Base-by-base conservation (phyloP, 2,797 vertebrate genomes). In the Scomberomorus guttatus region DNA sequence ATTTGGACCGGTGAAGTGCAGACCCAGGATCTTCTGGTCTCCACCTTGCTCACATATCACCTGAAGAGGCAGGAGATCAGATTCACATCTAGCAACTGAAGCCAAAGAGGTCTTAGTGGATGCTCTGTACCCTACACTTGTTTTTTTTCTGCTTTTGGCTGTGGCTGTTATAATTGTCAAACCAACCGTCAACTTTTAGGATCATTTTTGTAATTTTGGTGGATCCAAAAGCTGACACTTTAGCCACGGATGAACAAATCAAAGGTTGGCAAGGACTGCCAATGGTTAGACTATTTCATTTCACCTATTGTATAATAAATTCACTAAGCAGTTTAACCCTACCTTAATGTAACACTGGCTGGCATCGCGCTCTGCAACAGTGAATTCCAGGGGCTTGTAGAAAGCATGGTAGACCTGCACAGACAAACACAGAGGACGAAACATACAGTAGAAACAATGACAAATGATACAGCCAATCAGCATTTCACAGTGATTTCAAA, bases 281-380 rank as follows among this genome's bases (percentile, higher is more conserved):
- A 10, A 63, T 22, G 20, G 6, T 44, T 46, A 3, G 8, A 68
- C 6, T 12, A 42, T 70, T 56, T 59, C 0, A 58, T 48, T 55
- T 68, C 42, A 54, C 13, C 2, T 60, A 3, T 11, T 18, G 1
- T 18, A 18, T 55, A 1, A 68, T 63, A 51, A 42, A 15, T 12
- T 18, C n/a, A 5, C 6, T 25, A 15, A 50, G 44, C n/a, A 81
- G 29, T 17, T 73, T 3, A 69, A 22, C 48, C 91, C 91, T 73
- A 99, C 98, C 96, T 99, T 99, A 6, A 98, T 91, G 91, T 99
- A 99, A 89, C 98, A 99, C 65, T 98, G 97, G 85, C 94, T 90
- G 10, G 96, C 90, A 55, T 98, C 96, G 58, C 96, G 95, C 89
- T 97, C 95, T 11, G 97, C 90, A 9, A 99, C 95, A 0, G 95